Evolutionary conservation across 2,113 vertebrate species (phyloP).

Genomic region (Lampris megalopsis): DNA sequence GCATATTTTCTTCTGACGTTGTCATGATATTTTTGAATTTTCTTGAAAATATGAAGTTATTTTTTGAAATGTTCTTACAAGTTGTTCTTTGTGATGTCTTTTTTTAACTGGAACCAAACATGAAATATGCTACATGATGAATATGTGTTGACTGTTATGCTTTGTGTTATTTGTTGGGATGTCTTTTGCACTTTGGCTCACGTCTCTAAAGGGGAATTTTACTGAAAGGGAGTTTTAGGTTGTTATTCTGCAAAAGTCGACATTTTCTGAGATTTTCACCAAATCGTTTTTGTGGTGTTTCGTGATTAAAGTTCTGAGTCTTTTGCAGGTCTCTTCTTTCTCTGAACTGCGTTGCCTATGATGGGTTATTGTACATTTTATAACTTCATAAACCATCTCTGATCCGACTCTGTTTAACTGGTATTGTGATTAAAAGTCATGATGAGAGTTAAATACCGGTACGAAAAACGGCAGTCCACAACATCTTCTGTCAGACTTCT

Average conservation of each 20-base stretch:
- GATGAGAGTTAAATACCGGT: no score
- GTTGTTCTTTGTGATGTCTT: background rate
- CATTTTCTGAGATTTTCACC: background rate
- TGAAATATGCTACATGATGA: conserved; percentile 23
- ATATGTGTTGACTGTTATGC: conserved; percentile 22
- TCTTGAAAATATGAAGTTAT: conserved; percentile 11
- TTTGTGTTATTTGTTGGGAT: conserved; percentile 13
- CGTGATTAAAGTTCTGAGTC: no score
- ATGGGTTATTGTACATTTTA: no score
- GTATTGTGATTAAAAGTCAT: no score
- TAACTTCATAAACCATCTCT: no score
- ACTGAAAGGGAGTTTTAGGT: conserved; percentile 7
- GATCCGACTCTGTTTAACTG: no score
- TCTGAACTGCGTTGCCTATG: no score
- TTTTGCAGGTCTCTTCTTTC: no score
- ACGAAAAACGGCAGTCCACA: no score
- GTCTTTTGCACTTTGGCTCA: conserved; percentile 57
- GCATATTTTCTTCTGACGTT: conserved; percentile 38
- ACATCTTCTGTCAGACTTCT: no score
- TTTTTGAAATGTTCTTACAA: conserved; percentile 4
- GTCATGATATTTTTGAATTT: conserved; percentile 12
- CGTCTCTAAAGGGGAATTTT: background rate
- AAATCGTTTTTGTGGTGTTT: background rate
- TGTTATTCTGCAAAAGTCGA: conserved; percentile 18
- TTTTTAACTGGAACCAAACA: conserved; percentile 36